Evolutionary conservation across 2,113 vertebrate genomes (phyloP).

Genomic region (Cygnus atratus): DNA sequence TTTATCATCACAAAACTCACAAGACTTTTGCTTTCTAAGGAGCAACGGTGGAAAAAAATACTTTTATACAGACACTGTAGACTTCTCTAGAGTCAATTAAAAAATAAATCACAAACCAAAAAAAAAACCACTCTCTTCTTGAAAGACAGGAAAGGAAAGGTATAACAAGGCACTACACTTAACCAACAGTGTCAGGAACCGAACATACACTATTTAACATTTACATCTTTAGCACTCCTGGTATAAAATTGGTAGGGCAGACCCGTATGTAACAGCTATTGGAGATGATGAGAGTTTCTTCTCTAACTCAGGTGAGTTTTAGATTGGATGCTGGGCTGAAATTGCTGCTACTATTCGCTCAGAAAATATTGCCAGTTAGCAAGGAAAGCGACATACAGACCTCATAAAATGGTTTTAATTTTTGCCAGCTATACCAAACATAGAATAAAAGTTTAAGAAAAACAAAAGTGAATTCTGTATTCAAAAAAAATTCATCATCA

Average conservation of each 20-base stretch:
- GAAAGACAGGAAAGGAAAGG: neutral
- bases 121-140: neutral
- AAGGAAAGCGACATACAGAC: neutral
- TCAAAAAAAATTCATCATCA: neutral
- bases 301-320: neutral
- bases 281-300: neutral
- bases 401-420: neutral
- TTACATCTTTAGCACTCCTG: neutral
- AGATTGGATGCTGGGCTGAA: neutral
- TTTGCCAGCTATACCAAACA: neutral
- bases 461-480: neutral
- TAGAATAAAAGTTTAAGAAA: neutral
- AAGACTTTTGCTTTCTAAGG: neutral
- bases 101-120: neutral
- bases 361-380: neutral
- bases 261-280: neutral
- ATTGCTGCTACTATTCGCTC: neutral
- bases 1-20: neutral
- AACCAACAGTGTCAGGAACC: neutral
- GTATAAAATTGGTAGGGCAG: neutral
- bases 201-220: neutral
- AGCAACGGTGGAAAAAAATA: neutral
- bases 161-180: neutral
- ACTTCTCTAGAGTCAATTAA: neutral
- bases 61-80: neutral